phyloP scores from a whole-genome alignment of 2,113 vertebrate genomes.

The Shinisaurus crocodilurus region DNA sequence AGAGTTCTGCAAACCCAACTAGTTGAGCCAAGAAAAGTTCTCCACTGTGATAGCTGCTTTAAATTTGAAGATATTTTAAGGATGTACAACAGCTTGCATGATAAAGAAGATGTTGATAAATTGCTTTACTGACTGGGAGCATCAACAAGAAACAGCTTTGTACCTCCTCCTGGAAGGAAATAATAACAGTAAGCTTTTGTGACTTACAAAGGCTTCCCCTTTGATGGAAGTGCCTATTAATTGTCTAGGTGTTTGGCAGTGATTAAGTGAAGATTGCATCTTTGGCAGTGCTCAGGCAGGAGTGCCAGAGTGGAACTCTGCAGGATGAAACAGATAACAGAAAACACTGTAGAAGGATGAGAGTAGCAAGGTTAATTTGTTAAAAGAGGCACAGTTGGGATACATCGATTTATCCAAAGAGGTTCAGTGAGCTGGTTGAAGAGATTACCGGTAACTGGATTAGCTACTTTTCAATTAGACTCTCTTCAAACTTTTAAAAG shows the following conservation, averaged over 20 bases:
- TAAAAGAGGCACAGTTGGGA: not conserved
- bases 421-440: not conserved
- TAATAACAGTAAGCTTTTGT: not conserved
- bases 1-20: not conserved
- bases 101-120: constrained; percentile 2
- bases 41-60: not conserved
- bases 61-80: not conserved
- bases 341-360: not conserved
- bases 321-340: not conserved
- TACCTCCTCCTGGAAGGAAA: not conserved
- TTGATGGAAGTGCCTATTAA: constrained; percentile 6
- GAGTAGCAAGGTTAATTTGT: constrained; percentile 13
- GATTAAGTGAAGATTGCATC: not conserved
- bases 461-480: constrained; percentile 22
- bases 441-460: constrained; percentile 13
- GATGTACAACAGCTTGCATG: not conserved
- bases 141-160: constrained; percentile 5
- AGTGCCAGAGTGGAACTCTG: not conserved
- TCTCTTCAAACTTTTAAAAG: constrained; percentile 6
- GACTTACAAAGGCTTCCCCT: not conserved
- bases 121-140: not conserved
- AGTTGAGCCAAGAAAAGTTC: not conserved
- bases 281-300: not conserved
- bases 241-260: constrained; percentile 5
- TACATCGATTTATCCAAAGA: not conserved